phyloP scores from a whole-genome alignment of 2,888 invertebrate species.

The Amblyteles armatorius region DNA sequence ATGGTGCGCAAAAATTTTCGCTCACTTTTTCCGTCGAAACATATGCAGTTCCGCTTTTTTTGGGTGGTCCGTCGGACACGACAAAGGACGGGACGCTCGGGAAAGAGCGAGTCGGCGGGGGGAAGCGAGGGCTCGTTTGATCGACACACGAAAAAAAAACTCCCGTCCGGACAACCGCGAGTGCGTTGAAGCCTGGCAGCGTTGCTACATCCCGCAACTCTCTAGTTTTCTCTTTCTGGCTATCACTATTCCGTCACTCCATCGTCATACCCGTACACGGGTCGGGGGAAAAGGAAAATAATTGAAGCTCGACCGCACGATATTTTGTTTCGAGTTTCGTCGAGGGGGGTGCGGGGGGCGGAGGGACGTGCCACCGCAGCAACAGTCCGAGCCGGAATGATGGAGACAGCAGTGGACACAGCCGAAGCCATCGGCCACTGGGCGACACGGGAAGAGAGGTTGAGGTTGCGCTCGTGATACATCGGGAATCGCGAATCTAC shows the following conservation, averaged over 20 bases:
- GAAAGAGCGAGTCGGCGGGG: background rate
- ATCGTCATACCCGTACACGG: background rate
- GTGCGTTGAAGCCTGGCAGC: conserved; percentile 19
- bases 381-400: conserved; percentile 10
- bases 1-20: conserved; percentile 13
- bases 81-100: conserved; percentile 10
- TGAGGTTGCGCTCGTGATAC: background rate
- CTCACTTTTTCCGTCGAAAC: conserved; percentile 44
- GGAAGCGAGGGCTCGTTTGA: conserved; percentile 38
- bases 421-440: background rate
- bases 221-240: conserved; percentile 26
- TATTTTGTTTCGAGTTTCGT: conserved; percentile 49
- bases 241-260: background rate
- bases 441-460: background rate
- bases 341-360: background rate
- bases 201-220: background rate
- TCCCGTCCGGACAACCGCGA: conserved; percentile 6
- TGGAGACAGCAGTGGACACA: conserved; percentile 24
- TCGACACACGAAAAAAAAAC: conserved; percentile 33
- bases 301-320: conserved; percentile 52
- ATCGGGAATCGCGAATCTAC: background rate
- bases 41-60: conserved; percentile 32
- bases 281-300: conserved; percentile 34
- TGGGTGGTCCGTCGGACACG: background rate
- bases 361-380: background rate